Base-by-base conservation (phyloP, 2,797 vertebrate genomes). In the Hoplostethus mediterraneus region DNA sequence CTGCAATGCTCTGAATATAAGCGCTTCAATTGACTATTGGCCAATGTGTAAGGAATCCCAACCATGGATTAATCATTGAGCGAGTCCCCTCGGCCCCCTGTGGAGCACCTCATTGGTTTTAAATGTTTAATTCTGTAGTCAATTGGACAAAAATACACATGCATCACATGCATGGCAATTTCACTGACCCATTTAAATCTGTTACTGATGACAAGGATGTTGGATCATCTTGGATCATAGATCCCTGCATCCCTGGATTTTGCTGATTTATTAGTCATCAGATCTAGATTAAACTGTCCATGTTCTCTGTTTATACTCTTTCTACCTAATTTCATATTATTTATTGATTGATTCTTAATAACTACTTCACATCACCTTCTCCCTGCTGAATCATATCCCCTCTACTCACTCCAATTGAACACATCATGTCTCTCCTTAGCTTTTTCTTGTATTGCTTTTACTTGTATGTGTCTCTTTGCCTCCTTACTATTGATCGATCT, bases 51-150 rank as follows among this genome's bases (percentile, higher is more conserved):
- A 10, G 47, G 14, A 31, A 25, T 6, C 5, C 14, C 4, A 25
- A 28, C 52, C 13, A 44, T 55, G 14, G 55, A 40, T 44, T 33
- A 47, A 40, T n/a, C 14, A 54, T 17, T 17, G 16, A 53, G 42
- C 63, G n/a, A 52, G 42, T 12, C 65, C 67, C 6, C 33, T 36
- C 47, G 53, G 44, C 51, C 28, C 60, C 36, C 48, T 30, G 21
- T 68, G 68, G 16, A 40, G 16, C 42, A 47, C 28, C 21, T 38
- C 40, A 28, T 44, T n/a, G 56, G 45, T 38, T 31, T 69, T 21
- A 66, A 61, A 65, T 45, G 72, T 55, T 59, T 74, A 62, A 57
- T 63, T 67, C 63, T 51, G 68, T 58, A 36, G 54, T 47, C 66
- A 21, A 56, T 55, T 45, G 45, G 47, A 79, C 47, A 58, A 64